Base-by-base conservation (phyloP, 2,888 invertebrate species). In the Chymomyza fuscimana region DNA sequence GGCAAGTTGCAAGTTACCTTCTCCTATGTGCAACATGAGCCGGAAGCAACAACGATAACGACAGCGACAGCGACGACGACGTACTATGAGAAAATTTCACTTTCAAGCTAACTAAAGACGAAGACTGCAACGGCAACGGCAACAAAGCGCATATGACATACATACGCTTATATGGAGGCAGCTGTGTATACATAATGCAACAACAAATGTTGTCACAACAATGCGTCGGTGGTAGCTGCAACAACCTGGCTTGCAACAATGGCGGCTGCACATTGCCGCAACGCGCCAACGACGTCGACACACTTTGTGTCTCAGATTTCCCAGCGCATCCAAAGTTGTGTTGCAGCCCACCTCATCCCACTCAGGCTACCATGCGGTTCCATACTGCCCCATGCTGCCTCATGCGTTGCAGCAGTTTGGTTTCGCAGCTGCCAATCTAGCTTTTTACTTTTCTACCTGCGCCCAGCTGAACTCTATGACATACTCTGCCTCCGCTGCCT, bases 1-100 rank as follows among this genome's bases (percentile, higher is more conserved):
- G n/a, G 40, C 51, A 12, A 29, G 58, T 54, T 56, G 56, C 63
- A 12, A 52, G 65, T 56, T 65, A 66, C 58, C 51, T 51, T 62
- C 72, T 68, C 65, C 50, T 74, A 40, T 58, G 70, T 62, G 64
- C 74, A 67, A 67, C 61, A 67, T 16, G 67, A 78, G 76, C 79
- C 86, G 85, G 84, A 84, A 85, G 81, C 72, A 54, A 54, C 68
- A 32, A 32, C 32, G 32, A 32, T 32, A 32, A 32, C 32, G 32
- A 32, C 32, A 32, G 9, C 32, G 67, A 63, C 50, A 16, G 51
- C 36, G 6, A 19, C 40, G 16, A 25, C 54, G 68, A 32, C 32
- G 32, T 32, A 9, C 32, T 73, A 80, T 81, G 82, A 69, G 77
- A 84, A 79, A 78, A 86, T 86, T 85, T 85, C 87, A 85, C 85